Evolutionary conservation across 2,797 vertebrate genomes (phyloP).

Genomic region (Rhincodon typus): DNA sequence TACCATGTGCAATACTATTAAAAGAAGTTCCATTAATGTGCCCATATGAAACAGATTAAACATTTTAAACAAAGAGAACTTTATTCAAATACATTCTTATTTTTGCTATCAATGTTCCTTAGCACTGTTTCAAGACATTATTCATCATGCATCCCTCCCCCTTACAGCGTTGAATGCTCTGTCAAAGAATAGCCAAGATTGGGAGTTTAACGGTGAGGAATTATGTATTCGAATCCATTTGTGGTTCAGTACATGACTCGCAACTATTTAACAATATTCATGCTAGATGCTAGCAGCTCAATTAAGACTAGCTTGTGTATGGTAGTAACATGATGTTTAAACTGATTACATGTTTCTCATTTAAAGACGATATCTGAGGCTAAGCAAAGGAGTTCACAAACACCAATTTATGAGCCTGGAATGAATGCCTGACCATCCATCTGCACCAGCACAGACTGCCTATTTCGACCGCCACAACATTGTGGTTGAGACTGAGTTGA

Average conservation of each 20-base stretch:
- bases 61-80: not conserved
- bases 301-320: not conserved
- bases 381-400: no score
- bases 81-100: not conserved
- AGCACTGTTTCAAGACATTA: not conserved
- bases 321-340: not conserved
- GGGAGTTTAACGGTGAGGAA: not conserved
- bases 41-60: not conserved
- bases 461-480: no score
- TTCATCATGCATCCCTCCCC: not conserved
- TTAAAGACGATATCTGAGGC: not conserved
- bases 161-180: not conserved
- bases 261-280: not conserved
- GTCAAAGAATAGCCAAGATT: not conserved
- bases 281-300: not conserved
- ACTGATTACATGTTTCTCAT: not conserved
- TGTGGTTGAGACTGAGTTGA: no score
- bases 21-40: not conserved
- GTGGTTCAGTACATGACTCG: not conserved
- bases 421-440: no score
- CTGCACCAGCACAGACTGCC: no score
- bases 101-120: not conserved
- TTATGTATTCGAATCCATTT: not conserved
- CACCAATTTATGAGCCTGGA: no score
- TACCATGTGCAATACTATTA: not conserved